These are phyloP conservation scores for Trichonephila clavata DNA, from an alignment of 1,140 invertebrate genomes.

Conservation along the genomic window DNA sequence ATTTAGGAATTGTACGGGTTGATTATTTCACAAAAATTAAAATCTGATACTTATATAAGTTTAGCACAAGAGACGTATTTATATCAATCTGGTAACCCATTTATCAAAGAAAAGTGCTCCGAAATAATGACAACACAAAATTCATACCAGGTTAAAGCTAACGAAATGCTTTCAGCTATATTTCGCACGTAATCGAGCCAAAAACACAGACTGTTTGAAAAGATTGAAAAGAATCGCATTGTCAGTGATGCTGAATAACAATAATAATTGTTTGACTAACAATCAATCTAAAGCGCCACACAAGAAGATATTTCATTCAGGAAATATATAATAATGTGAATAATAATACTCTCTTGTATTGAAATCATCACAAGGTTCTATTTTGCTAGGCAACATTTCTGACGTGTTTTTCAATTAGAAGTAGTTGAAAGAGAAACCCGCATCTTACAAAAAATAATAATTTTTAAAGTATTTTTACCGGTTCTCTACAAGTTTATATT, in stretches of 20 bases:
- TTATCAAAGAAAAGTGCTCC: neutral
- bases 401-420: no score
- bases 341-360: neutral
- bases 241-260: neutral
- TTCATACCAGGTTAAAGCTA: neutral
- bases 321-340: neutral
- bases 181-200: neutral
- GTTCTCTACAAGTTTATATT: no score
- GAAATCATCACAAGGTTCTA: neutral
- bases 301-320: neutral
- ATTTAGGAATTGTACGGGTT: no score
- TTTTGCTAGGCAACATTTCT: no score
- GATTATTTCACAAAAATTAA: no score
- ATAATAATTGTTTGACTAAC: neutral
- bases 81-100: no score
- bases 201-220: neutral
- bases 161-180: neutral
- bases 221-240: neutral
- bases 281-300: neutral
- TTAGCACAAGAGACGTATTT: no score
- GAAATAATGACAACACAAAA: neutral
- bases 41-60: no score
- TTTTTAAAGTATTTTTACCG: no score
- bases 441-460: no score
- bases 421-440: no score